Base-by-base conservation (phyloP, 1,140 invertebrate species). In the Magallana ariakensis region DNA sequence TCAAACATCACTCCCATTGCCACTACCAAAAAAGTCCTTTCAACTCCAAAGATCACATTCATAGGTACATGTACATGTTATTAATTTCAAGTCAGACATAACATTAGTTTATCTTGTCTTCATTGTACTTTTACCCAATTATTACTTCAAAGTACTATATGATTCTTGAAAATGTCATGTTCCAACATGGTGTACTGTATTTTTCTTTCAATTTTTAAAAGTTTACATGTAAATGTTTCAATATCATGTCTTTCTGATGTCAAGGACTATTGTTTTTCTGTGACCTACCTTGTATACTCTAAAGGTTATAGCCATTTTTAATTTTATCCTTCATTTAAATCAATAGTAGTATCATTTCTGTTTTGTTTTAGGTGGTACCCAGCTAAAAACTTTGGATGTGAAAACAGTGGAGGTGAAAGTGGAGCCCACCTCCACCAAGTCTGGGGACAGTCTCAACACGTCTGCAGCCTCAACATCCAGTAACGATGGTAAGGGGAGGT, bases 1-100 rank as follows among this genome's bases (percentile, higher is more conserved):
- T 80, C 88, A 26, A 57, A 75, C 19, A 55, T 84, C 84, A 85
- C 84, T 26, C n/a, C 88, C 26, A 88, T 82, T n/a, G 46, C 88
- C n/a, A 84, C 85, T 56, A 89, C 90, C 91, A 96, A 95, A 89
- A 96, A 95, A 87, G 96, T 96, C 33, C 95, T 97, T 87, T 96
- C 96, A 84, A 96, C 97, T 90, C 97, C 97, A 57, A 98, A 98
- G 95, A 98, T 98, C 84, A 98, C 97, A 90, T 98, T 98, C 96
- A 97, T 98, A 93, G 97, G 97, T 94, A 89, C 90, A 92, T 92
- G 33, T 46, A n/a, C n/a, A n/a, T 46, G 2, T 46, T 46, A 2
- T 46, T 5, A 46, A 46, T 5, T 46, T 46, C 33, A 46, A 5
- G 5, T 46, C 1, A 46, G 33, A 46, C 33, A 46, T 46, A 3